Evolutionary conservation across 2,113 vertebrate genomes (phyloP).

Genomic region (Oncorhynchus kisutch): DNA sequence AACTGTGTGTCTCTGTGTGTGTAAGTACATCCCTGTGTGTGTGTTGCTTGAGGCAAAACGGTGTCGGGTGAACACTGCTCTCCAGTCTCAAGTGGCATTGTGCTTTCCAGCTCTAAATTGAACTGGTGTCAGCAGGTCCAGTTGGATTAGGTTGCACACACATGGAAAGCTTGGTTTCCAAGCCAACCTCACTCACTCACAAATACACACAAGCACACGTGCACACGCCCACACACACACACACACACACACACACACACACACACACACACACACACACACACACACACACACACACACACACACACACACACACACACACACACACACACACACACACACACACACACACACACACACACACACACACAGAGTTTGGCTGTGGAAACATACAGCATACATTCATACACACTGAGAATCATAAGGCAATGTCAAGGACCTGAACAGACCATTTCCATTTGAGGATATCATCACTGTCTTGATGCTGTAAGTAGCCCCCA

Average conservation of each 20-base stretch:
- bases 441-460: neutral
- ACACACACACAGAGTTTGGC: neutral
- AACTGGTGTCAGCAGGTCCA: constrained; percentile 66
- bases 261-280: neutral
- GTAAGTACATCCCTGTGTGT: neutral
- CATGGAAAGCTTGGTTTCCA: constrained; percentile 50
- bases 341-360: neutral
- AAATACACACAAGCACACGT: neutral
- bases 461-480: no score
- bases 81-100: constrained; percentile 34
- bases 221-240: neutral
- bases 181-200: constrained; percentile 55
- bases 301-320: neutral
- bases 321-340: neutral
- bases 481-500: no score
- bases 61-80: constrained; percentile 58
- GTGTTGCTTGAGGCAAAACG: constrained; percentile 12
- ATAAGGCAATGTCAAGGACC: neutral
- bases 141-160: constrained; percentile 67
- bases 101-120: constrained; percentile 71
- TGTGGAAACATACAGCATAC: no score
- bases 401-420: neutral
- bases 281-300: neutral
- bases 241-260: neutral
- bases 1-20: neutral